Base-by-base conservation (phyloP, 2,797 vertebrate species). In the Enteromius mattozi region DNA sequence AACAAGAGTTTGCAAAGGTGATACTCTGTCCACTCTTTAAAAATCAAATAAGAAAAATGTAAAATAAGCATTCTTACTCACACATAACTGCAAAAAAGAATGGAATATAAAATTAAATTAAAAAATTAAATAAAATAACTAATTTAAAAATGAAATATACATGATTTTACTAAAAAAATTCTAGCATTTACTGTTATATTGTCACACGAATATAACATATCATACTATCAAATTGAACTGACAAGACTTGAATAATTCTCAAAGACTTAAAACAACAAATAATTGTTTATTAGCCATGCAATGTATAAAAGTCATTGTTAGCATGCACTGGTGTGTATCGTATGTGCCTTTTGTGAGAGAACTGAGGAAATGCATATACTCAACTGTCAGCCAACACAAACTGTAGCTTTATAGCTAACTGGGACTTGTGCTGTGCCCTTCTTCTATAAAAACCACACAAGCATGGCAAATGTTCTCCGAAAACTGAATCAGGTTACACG, bases 361-460 rank as follows among this genome's bases (percentile, higher is more conserved):
- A 82, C 86, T 87, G 89, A 81, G 86, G 86, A 90, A 93, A 92
- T 88, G 82, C 92, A 92, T 87, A 66, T 76, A 84, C 81, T 90
- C 54, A 79, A 85, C 89, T 87, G 89, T 91, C 89, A 88, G 86
- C 87, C 87, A 87, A 87, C 75, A 83, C 85, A 89, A 86, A 76
- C 77, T 78, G 85, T 78, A 84, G 72, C 30, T 81, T 81, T 79
- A 76, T 82, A 85, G 16, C 14, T 80, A 88, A 80, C 74, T 83
- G 79, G 87, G 89, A 88, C 72, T 78, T 86, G 76, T 66, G 24
- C 76, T 87, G 83, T 90, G 90, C 88, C 86, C 88, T 6, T 49
- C 87, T 88, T 88, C 93, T 88, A 93, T 92, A 91, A 93, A 94
- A 93, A 89, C 93, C 92, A 90, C 90, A 91, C 87, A 91, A 86